Evolutionary conservation across 37 sponge, comb jelly and placozoan species (phyloP).

Genomic region (Beroe ovata): DNA sequence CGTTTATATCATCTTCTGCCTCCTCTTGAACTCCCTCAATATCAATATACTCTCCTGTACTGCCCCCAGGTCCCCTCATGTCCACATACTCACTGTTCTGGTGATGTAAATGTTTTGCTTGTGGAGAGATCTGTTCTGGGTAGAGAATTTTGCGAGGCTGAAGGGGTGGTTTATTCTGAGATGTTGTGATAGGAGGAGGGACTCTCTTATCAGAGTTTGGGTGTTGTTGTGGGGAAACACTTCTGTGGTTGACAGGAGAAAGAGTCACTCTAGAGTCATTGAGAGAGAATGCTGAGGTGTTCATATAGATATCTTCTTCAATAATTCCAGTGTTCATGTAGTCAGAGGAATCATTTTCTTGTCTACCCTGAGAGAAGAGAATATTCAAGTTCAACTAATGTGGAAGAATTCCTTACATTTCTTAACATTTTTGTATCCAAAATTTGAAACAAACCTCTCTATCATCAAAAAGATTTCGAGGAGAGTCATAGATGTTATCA

Average conservation of each 20-base stretch:
- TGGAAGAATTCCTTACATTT: too few species aligned
- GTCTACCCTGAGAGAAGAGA: not conserved
- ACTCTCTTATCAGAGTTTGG: not conserved
- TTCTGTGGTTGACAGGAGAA: not conserved
- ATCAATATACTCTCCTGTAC: not conserved
- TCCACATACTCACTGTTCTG: slow-evolving; percentile 50
- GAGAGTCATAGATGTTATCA: slow-evolving; percentile 17
- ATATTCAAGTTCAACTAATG: too few species aligned
- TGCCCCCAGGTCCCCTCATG: not conserved
- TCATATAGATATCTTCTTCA: slow-evolving; percentile 61
- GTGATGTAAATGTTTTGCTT: too few species aligned
- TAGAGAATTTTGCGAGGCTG: not conserved
- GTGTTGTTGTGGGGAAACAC: not conserved
- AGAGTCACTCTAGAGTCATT: not conserved
- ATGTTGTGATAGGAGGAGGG: slow-evolving; percentile 1
- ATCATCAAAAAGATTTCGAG: not conserved
- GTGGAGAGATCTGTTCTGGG: not conserved
- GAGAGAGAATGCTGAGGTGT: slow-evolving; percentile 24
- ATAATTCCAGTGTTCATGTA: not conserved
- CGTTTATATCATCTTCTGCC: not conserved
- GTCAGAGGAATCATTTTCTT: not conserved
- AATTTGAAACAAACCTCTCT: too few species aligned
- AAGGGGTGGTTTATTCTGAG: not conserved
- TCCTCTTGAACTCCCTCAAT: not conserved
- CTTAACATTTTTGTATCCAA: too few species aligned